These are phyloP conservation scores for Drosophila austrosaltans DNA, from an alignment of 2,888 invertebrate species.

Conservation along the genomic window DNA sequence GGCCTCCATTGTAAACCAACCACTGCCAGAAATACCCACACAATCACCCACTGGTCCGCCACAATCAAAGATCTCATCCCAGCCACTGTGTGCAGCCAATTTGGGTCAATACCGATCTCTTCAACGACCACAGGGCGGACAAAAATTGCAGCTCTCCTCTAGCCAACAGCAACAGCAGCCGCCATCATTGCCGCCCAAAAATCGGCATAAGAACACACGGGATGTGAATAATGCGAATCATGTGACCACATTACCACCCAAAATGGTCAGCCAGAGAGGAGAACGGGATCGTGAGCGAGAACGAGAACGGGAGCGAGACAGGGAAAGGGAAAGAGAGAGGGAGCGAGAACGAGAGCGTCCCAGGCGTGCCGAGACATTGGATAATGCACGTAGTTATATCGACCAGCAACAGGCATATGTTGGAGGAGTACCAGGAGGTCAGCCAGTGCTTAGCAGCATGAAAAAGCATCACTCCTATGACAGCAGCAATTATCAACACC, in stretches of 20 bases:
- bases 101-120: conserved; percentile 86
- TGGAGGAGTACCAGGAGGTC: conserved; percentile 48
- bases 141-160: conserved; percentile 75
- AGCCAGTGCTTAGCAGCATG: conserved; percentile 59
- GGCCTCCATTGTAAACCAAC: conserved; percentile 84
- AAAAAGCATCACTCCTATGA: conserved; percentile 81
- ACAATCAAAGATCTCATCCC: conserved; percentile 82
- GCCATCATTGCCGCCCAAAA: conserved; percentile 83
- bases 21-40: conserved; percentile 83
- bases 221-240: conserved; percentile 80
- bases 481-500: conserved; percentile 74
- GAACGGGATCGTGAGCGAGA: conserved; percentile 77
- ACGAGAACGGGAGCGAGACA: conserved; percentile 58
- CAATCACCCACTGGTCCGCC: conserved; percentile 48
- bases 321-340: conserved; percentile 36
- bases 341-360: conserved; percentile 74
- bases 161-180: conserved; percentile 75
- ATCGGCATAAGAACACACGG: conserved; percentile 81
- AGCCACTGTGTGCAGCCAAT: conserved; percentile 83
- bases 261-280: conserved; percentile 77
- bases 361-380: conserved; percentile 79
- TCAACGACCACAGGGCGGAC: conserved; percentile 84
- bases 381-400: conserved; percentile 80
- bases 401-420: conserved; percentile 72
- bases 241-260: conserved; percentile 82